phyloP scores from a whole-genome alignment of 2,797 vertebrate species.

The Echeneis naucrates region DNA sequence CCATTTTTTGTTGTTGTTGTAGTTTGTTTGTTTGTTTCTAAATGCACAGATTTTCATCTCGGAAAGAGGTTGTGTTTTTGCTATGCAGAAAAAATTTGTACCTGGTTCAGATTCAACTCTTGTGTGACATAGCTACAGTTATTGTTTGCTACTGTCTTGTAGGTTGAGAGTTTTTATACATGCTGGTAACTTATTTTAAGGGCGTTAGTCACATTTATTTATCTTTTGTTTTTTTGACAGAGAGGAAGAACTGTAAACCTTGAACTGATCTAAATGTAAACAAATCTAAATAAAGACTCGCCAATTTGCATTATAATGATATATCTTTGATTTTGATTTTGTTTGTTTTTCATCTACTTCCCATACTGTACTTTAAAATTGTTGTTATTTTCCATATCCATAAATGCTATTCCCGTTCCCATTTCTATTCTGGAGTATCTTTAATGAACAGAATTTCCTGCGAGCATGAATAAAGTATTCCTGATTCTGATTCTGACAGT shows the following conservation, averaged over 20 bases:
- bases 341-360: no score
- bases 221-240: background rate
- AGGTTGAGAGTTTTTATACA: background rate
- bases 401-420: no score
- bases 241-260: background rate
- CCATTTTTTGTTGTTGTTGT: slow-evolving; percentile 16
- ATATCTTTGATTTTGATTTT: no score
- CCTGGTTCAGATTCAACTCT: background rate
- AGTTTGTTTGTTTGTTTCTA: slow-evolving; percentile 1
- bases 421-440: no score
- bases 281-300: no score
- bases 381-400: no score
- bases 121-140: background rate
- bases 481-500: no score
- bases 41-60: background rate
- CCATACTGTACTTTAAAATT: no score
- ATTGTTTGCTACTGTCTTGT: background rate
- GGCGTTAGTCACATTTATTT: background rate
- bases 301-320: no score
- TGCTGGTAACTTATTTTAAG: background rate
- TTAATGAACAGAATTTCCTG: no score
- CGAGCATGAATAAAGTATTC: no score
- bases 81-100: background rate
- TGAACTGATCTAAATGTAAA: no score
- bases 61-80: background rate